Base-by-base conservation (phyloP, 2,797 vertebrate species). In the Pachyuromys duprasi region DNA sequence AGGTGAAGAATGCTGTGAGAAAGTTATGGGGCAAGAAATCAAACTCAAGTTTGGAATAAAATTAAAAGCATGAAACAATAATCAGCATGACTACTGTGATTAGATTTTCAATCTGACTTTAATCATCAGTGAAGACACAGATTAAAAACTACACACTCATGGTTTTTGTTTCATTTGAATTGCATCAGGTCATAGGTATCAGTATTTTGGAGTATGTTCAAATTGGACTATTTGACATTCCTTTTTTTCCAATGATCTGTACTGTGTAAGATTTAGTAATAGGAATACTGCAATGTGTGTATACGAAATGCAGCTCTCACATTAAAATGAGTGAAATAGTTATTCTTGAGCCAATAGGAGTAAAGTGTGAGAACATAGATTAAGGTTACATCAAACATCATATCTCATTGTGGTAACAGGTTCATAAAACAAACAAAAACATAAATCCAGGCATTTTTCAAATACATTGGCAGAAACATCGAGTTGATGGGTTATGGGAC, bases 1-100 rank as follows among this genome's bases (percentile, higher is more conserved):
- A 96, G 33, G 60, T 97, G 92, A 97, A 97, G 76, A 86, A 63
- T 17, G 92, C 95, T 2, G 36, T 97, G 89, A 96, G 75, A 92
- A 95, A 70, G 62, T 39, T 97, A 57, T 97, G 95, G 94, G 63
- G 42, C 3, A 96, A 79, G 31, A 97, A 92, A 78, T 57, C 89
- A 5, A 93, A 42, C 12, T 91, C 82, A 8, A n/a, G 2, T 18
- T 4, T 90, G 60, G 80, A 90, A 74, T 83, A 9, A 96, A 94
- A 95, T 65, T 57, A 67, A 74, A 60, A 45, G 78, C 9, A 12
- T 26, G 9, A 69, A 45, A 36, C 31, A 55, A 60, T 49, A 7
- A 57, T 5, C 17, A 36, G 0, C 15, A 39, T 39, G n/a, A 67
- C 42, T 2, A 63, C 33, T 12, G 13, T 53, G 28, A 62, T 5